A percentile compares a stretch with the other conserved stretches of the same genome.
Evolutionary conservation across 2,113 vertebrate species (phyloP).

Genomic region (Elaphurus davidianus): DNA sequence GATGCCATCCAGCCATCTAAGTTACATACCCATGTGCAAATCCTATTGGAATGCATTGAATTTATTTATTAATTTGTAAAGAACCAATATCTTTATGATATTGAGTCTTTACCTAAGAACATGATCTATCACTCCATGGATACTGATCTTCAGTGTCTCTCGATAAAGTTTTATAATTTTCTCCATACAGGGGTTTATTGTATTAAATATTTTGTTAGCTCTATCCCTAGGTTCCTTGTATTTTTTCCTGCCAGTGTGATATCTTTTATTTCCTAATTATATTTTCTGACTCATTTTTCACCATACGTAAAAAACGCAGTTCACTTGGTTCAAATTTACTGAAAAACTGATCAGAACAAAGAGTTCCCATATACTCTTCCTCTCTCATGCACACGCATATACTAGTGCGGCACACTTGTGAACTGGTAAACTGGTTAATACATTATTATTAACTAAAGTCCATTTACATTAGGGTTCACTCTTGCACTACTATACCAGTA

Average conservation of each 20-base stretch:
- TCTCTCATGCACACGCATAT: background rate
- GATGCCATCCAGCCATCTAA: no score
- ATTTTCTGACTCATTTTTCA: background rate
- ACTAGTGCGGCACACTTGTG: background rate
- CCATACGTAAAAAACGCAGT: background rate
- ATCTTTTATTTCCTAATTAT: background rate
- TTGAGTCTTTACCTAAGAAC: background rate
- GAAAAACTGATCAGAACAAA: background rate
- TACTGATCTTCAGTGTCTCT: background rate
- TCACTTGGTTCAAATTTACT: background rate
- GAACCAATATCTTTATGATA: background rate
- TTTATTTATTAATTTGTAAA: background rate
- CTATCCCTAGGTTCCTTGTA: background rate
- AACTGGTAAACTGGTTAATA: background rate
- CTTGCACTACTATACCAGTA: background rate
- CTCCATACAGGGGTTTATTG: background rate
- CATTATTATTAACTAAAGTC: background rate
- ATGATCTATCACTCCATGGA: background rate
- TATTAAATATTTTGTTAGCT: background rate
- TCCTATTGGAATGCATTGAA: background rate
- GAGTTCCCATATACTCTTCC: background rate
- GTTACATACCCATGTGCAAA: background rate
- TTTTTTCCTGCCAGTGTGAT: background rate
- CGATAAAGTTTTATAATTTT: background rate
- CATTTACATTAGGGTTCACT: background rate